phyloP scores from a whole-genome alignment of 2,113 vertebrate genomes.

The Neofelis nebulosa region DNA sequence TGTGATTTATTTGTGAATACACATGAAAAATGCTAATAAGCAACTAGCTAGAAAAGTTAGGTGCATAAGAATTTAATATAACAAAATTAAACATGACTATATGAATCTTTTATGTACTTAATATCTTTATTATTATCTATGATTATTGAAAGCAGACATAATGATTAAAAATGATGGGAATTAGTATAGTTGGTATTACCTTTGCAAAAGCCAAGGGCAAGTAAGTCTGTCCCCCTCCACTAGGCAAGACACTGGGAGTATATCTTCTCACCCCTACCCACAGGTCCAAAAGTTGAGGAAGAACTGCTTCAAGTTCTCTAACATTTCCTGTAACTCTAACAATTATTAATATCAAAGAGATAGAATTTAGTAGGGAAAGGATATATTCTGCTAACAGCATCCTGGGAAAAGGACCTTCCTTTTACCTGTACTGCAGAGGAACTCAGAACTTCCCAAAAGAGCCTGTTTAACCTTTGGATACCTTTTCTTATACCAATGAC shows the following conservation, averaged over 20 bases:
- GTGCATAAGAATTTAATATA: neutral
- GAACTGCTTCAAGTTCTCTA: neutral
- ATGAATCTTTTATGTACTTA: neutral
- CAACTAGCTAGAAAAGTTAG: neutral
- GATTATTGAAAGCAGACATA: neutral
- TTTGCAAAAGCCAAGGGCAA: neutral
- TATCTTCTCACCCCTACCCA: neutral
- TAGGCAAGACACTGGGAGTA: neutral
- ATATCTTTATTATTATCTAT: neutral
- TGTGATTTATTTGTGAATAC: conserved; percentile 6
- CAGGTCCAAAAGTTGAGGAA: neutral
- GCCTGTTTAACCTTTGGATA: neutral
- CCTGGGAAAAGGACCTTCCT: neutral
- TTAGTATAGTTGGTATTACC: neutral
- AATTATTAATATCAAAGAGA: conserved; percentile 21
- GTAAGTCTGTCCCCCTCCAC: neutral
- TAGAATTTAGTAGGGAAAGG: neutral
- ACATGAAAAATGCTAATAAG: neutral
- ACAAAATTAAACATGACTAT: neutral
- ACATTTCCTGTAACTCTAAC: conserved; percentile 7
- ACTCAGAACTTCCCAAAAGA: neutral
- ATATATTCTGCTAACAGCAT: neutral
- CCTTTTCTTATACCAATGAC: neutral
- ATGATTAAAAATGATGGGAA: neutral
- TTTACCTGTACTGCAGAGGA: neutral